These are phyloP conservation scores for Delphinapterus leucas DNA, from an alignment of 2,113 vertebrate genomes.

Conservation along the genomic window DNA sequence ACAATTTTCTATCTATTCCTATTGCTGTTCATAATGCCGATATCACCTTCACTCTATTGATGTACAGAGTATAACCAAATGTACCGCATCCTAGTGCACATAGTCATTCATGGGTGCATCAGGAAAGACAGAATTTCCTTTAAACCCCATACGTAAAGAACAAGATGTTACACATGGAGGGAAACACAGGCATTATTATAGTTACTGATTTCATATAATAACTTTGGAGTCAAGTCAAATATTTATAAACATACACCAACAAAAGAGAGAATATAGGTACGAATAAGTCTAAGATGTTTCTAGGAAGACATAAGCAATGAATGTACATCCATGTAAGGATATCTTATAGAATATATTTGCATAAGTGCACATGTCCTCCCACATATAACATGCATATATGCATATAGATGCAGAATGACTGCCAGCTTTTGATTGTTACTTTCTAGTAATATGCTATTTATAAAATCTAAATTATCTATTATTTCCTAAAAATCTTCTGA, in stretches of 20 bases:
- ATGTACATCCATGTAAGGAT: not conserved
- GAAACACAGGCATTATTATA: not conserved
- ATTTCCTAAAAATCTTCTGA: not conserved
- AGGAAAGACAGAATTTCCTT: not conserved
- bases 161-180: not conserved
- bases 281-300: not conserved
- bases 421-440: not conserved
- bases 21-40: not conserved
- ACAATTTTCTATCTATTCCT: not conserved
- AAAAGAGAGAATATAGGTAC: not conserved
- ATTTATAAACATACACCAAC: not conserved
- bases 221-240: not conserved
- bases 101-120: not conserved
- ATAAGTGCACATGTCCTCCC: not conserved
- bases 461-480: not conserved
- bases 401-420: not conserved
- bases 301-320: not conserved
- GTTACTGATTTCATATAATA: not conserved
- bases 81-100: not conserved
- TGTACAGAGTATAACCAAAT: not conserved
- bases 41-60: not conserved
- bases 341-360: not conserved
- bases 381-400: not conserved
- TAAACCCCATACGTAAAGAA: not conserved
- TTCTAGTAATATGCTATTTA: not conserved